phyloP scores from a whole-genome alignment of 2,888 invertebrate genomes.

The Choristoneura rosaceana region DNA sequence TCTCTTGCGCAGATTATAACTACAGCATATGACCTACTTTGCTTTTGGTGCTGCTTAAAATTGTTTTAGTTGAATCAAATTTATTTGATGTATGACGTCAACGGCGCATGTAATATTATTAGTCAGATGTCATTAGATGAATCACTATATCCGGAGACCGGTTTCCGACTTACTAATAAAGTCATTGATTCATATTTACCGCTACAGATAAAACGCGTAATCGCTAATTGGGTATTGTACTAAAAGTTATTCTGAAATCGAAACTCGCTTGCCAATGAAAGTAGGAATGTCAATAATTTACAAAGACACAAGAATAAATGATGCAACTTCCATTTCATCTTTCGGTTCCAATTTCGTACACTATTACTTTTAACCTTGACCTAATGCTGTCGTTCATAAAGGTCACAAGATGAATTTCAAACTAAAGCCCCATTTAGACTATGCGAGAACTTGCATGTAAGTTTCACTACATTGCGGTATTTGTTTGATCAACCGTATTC shows the following conservation, averaged over 20 bases:
- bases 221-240: neutral
- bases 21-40: conserved; percentile 33
- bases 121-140: conserved; percentile 36
- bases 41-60: conserved; percentile 30
- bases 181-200: conserved; percentile 18
- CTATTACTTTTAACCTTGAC: conserved; percentile 3
- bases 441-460: too few relatives aligned
- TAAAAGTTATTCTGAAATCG: neutral
- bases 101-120: conserved; percentile 18
- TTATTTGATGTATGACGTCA: conserved; percentile 16
- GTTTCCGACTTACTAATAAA: conserved; percentile 31
- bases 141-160: conserved; percentile 25
- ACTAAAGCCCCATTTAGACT: too few relatives aligned
- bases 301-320: neutral
- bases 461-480: too few relatives aligned
- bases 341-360: neutral
- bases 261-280: neutral
- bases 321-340: neutral
- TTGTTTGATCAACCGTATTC: too few relatives aligned
- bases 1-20: conserved; percentile 30
- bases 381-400: neutral
- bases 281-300: neutral
- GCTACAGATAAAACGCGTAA: neutral
- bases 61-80: conserved; percentile 16
- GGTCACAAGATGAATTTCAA: neutral